Conservation (phyloP, 2,113 vertebrate genomes). For the Podiceps cristatus region DNA sequence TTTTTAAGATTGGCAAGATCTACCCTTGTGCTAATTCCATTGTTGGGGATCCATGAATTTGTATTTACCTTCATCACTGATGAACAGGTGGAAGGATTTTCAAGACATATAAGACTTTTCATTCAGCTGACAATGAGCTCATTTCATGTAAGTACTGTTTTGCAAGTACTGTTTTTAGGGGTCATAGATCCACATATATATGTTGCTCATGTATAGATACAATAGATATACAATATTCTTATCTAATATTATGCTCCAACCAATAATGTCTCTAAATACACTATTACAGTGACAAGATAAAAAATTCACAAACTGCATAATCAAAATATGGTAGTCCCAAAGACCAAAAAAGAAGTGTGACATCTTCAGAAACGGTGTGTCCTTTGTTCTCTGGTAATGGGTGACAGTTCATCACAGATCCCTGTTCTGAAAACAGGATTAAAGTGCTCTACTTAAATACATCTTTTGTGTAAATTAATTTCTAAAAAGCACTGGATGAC, state of each 20-base stretch:
- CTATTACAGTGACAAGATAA: not conserved
- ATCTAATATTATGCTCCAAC: not conserved
- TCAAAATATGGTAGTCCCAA: not conserved
- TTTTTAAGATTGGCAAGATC: slow-evolving; percentile 88
- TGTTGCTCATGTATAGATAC: not conserved
- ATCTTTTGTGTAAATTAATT: not conserved
- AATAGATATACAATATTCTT: not conserved
- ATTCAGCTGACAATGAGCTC: slow-evolving; percentile 91
- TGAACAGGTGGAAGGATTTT: slow-evolving; percentile 85
- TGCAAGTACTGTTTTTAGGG: not conserved
- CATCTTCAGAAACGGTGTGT: not conserved
- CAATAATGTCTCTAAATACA: not conserved
- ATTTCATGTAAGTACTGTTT: slow-evolving; percentile 85
- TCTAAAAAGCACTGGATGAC: not conserved
- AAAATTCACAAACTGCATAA: not conserved
- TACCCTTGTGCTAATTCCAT: slow-evolving; percentile 90
- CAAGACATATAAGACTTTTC: slow-evolving; percentile 84
- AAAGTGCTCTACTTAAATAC: not conserved
- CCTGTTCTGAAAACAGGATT: not conserved
- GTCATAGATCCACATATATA: not conserved
- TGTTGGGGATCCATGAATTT: slow-evolving; percentile 93
- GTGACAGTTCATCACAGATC: not conserved
- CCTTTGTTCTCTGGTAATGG: not conserved
- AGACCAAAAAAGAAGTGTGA: not conserved
- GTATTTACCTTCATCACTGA: slow-evolving; percentile 88